phyloP scores from a whole-genome alignment of 2,113 vertebrate species.

The Equus przewalskii region DNA sequence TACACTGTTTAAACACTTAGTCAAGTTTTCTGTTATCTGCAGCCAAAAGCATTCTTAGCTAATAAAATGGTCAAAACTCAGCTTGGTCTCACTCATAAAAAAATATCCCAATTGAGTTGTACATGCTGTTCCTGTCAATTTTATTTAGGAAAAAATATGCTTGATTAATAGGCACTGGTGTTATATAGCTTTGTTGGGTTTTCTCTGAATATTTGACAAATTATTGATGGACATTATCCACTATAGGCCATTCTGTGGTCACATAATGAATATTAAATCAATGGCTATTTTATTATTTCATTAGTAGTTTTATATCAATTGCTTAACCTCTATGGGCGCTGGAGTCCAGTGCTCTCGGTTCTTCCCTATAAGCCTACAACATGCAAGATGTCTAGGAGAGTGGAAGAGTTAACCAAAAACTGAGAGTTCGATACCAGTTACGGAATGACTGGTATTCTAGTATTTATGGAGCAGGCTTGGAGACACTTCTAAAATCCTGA shows the following conservation, averaged over 20 bases:
- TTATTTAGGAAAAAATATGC: not conserved
- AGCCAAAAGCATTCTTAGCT: not conserved
- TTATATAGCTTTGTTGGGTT: not conserved
- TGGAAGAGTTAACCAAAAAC: not conserved
- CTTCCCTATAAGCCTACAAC: not conserved
- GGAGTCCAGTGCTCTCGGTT: not conserved
- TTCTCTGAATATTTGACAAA: constrained; percentile 10
- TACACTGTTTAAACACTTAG: not conserved
- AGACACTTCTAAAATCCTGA: not conserved
- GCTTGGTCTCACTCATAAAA: not conserved
- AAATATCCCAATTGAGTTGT: not conserved
- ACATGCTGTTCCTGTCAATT: not conserved
- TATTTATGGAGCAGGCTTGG: not conserved
- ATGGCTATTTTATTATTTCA: not conserved
- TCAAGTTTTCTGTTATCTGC: not conserved
- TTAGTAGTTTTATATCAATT: not conserved
- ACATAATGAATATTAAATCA: not conserved
- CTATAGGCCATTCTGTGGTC: not conserved
- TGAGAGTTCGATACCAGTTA: not conserved
- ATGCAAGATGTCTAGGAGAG: not conserved
- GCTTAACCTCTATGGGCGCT: not conserved
- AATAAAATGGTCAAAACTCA: not conserved
- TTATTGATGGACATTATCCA: not conserved
- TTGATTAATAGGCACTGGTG: not conserved
- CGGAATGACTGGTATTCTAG: not conserved